Conservation (phyloP, 2,888 invertebrate species). For the Seira sanloemensis region DNA sequence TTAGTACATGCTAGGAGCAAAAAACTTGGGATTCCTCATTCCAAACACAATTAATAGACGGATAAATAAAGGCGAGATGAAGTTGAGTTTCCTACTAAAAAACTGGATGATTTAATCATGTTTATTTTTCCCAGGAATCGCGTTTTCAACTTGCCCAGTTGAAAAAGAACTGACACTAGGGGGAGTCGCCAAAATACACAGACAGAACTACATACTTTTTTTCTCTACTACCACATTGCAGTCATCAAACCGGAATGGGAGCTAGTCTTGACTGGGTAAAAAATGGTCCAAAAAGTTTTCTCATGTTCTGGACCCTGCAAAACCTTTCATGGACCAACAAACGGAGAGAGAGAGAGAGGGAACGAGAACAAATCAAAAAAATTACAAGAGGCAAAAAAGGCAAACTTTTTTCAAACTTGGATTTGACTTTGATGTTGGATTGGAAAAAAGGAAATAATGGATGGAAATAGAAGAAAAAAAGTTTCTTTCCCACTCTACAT, state of each 20-base stretch:
- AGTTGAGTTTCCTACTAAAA: neutral
- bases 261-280: neutral
- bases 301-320: neutral
- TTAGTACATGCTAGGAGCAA: too few species aligned
- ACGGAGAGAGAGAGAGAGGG: neutral
- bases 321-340: neutral
- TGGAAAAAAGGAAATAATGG: too few species aligned
- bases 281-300: neutral
- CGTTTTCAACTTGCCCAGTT: neutral
- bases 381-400: too few species aligned
- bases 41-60: neutral
- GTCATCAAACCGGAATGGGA: neutral
- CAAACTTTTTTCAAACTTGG: too few species aligned
- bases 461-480: too few species aligned
- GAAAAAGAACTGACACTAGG: neutral
- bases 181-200: neutral
- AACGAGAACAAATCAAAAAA: too few species aligned
- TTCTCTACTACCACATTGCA: neutral
- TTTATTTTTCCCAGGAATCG: neutral
- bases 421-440: too few species aligned
- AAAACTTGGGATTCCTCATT: neutral
- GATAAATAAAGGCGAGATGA: neutral
- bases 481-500: too few species aligned
- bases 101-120: neutral
- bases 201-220: slow-evolving; percentile 4